Evolutionary conservation across 2,113 vertebrate genomes (phyloP), one percentile per base, ranked within the genome.

Genomic region (Crotophaga sulcirostris): DNA sequence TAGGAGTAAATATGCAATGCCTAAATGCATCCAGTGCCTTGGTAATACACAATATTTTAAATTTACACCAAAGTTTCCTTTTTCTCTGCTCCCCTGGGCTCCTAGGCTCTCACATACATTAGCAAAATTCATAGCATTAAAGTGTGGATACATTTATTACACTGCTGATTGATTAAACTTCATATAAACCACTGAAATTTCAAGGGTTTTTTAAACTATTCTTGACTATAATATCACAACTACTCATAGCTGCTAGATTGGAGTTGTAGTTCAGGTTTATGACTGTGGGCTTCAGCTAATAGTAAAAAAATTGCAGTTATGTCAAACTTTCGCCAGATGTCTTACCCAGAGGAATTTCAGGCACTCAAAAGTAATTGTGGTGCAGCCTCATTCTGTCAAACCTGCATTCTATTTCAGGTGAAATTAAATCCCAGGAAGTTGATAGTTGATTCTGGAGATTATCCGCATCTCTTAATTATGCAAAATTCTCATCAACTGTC

Each of bases 401-500:
- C 34, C 38, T 45, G 67, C 40, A 19, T 33, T 88, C 62, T 33
- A 74, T 52, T 94, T 63, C 44, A 45, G 75, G 3, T 16, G 10
- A 78, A 90, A 93, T 62, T 24, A 81, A 92, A 81, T 10, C 16
- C 24, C 60, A 75, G 83, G 79, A 95, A 78, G 68, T 1, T 36
- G 38, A 62, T 2, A 38, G 42, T 67, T 81, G 55, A 88, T 86
- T 63, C 52, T 52, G 44, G 86, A 90, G 85, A 84, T 26, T 56
- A 82, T 36, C 52, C 73, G 49, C 9, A 8, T 68, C 36, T 69
- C 92, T 96, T 93, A 86, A 96, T 93, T 93, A 95, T 92, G 83
- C 76, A 84, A 93, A 95, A 90, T 87, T 82, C 69, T 86, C 84
- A 87, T 89, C 64, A 84, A 23, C 45, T 92, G 76, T 94, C 77